These are phyloP conservation scores for Colaptes auratus DNA, from an alignment of 2,113 vertebrate species.

Conservation along the genomic window DNA sequence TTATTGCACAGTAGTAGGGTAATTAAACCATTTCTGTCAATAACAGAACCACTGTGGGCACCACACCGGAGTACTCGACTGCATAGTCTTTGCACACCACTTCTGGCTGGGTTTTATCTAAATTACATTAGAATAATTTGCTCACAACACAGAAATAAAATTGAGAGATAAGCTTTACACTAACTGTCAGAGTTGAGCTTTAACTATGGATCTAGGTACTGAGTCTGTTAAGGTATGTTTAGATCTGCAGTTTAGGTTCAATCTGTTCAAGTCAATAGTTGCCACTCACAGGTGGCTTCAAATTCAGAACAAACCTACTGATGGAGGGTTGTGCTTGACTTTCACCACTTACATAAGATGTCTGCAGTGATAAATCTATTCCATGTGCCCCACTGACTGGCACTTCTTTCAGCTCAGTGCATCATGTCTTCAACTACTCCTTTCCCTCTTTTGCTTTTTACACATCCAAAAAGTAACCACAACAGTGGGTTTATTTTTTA, in stretches of 20 bases:
- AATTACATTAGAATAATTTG: neutral
- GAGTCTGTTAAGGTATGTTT: neutral
- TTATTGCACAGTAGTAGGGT: neutral
- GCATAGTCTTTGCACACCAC: neutral
- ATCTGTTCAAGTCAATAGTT: neutral
- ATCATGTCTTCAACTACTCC: neutral
- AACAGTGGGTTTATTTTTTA: neutral
- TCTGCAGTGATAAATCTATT: neutral
- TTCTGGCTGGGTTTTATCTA: constrained; percentile 9
- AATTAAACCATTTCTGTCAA: constrained; percentile 27
- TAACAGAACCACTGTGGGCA: neutral
- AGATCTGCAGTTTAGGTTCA: neutral
- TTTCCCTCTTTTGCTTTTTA: neutral
- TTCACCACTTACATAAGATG: neutral
- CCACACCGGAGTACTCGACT: neutral
- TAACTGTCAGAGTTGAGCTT: neutral
- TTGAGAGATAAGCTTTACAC: neutral
- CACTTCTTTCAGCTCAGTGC: neutral
- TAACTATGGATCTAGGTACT: neutral
- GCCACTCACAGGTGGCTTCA: neutral
- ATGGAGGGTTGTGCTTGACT: neutral
- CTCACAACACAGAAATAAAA: neutral
- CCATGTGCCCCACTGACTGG: neutral
- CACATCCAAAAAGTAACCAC: neutral
- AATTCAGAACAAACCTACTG: neutral